Conservation (phyloP, 2,113 vertebrate species). For the Gambusia holbrooki region DNA sequence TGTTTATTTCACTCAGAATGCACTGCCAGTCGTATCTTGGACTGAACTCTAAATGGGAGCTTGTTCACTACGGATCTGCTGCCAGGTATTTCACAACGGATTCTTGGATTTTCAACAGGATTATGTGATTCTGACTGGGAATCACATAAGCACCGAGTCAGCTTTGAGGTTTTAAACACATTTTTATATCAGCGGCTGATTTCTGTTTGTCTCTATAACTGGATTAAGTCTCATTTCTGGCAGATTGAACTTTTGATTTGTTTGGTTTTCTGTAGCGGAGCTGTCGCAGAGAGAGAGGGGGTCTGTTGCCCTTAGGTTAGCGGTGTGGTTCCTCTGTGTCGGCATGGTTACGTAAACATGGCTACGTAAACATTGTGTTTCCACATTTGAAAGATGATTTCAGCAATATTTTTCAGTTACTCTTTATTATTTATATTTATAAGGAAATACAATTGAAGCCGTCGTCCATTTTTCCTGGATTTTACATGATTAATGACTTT, state of each 20-base stretch:
- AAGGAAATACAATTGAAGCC: not conserved
- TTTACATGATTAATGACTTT: too few species aligned
- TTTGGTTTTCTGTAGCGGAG: slow-evolving; percentile 28
- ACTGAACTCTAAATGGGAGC: slow-evolving; percentile 72
- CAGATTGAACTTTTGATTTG: slow-evolving; percentile 23
- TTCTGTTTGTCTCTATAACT: slow-evolving; percentile 5
- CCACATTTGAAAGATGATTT: not conserved
- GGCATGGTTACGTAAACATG: slow-evolving; percentile 34
- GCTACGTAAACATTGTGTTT: not conserved
- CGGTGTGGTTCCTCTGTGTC: slow-evolving; percentile 26
- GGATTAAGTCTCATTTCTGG: not conserved
- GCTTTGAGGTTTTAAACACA: not conserved
- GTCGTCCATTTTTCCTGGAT: not conserved
- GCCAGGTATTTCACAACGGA: slow-evolving; percentile 72
- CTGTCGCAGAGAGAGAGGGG: slow-evolving; percentile 33
- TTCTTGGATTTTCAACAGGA: slow-evolving; percentile 7
- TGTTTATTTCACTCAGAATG: slow-evolving; percentile 72
- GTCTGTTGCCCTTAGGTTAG: slow-evolving; percentile 7
- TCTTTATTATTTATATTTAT: not conserved
- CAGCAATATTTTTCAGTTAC: not conserved
- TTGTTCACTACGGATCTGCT: slow-evolving; percentile 73
- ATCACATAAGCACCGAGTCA: not conserved
- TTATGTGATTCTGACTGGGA: not conserved
- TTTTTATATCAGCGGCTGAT: not conserved
- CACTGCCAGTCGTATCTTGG: slow-evolving; percentile 57